Percentiles rank a stretch among this genome's conserved stretches.
Evolutionary conservation across 2,797 vertebrate species (phyloP).

Genomic region (Enteromius radiatus): DNA sequence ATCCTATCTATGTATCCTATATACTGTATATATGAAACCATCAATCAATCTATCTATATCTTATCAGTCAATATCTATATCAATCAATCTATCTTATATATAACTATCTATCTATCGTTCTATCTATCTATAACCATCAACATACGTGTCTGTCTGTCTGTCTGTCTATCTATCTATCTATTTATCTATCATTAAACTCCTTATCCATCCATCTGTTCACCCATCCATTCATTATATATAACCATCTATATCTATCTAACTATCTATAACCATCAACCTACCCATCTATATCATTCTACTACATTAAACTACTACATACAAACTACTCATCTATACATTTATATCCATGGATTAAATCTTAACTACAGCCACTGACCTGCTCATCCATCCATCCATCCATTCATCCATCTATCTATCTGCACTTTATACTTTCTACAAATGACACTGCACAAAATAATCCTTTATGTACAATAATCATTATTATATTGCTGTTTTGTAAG

Average conservation of each 20-base stretch:
- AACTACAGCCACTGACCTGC: neutral
- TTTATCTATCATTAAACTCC: no score
- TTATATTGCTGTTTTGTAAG: neutral
- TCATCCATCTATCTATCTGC: neutral
- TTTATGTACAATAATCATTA: neutral
- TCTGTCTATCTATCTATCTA: neutral
- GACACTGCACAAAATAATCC: neutral
- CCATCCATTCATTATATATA: neutral
- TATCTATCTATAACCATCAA: neutral
- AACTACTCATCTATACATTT: neutral
- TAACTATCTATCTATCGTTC: neutral
- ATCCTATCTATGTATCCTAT: neutral
- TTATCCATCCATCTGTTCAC: fast-evolving
- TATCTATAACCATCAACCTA: neutral
- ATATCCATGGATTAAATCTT: no score
- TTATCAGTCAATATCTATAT: no score
- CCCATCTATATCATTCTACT: neutral
- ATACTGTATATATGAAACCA: no score
- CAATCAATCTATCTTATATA: neutral
- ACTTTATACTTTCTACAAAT: neutral
- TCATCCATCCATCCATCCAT: neutral
- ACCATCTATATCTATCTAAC: fast-evolving
- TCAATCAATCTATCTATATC: neutral
- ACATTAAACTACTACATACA: no score
- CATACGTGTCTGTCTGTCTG: neutral